Conservation (phyloP, 2,888 invertebrate genomes). For the Polydrusus tereticollis region DNA sequence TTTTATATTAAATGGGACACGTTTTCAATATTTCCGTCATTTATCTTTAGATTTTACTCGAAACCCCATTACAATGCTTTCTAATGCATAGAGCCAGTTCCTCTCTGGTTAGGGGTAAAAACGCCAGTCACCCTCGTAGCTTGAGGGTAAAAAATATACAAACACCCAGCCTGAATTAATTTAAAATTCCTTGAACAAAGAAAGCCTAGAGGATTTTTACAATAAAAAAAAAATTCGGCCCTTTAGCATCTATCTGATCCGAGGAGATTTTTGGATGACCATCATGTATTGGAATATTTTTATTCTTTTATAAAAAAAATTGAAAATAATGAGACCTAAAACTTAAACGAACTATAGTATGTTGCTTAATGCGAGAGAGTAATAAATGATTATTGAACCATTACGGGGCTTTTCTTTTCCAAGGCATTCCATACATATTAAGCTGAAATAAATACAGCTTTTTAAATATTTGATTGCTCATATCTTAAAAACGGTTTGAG, state of each 20-base stretch:
- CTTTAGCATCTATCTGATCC: background rate
- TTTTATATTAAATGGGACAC: background rate
- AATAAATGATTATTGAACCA: too few species aligned
- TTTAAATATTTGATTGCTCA: too few species aligned
- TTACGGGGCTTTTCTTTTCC: too few species aligned
- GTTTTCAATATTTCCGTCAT: background rate
- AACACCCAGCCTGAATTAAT: conserved; percentile 33
- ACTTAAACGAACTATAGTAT: too few species aligned
- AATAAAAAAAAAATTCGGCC: conserved; percentile 13
- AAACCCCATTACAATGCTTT: background rate
- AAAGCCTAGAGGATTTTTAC: conserved; percentile 15
- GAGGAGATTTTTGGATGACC: conserved; percentile 2
- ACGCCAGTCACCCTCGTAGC: conserved; percentile 33
- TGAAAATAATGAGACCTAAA: too few species aligned
- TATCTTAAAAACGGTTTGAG: too few species aligned
- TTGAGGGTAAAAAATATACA: conserved; percentile 27
- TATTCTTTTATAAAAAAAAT: too few species aligned
- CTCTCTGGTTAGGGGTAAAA: conserved; percentile 23
- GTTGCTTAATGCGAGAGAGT: too few species aligned
- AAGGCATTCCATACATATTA: too few species aligned
- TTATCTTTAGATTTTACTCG: background rate
- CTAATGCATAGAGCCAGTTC: conserved; percentile 4
- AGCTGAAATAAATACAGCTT: too few species aligned
- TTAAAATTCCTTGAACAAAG: conserved; percentile 29
- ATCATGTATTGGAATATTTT: background rate